These are phyloP conservation scores for Athalia circularis DNA, from an alignment of 2,888 invertebrate genomes.

Conservation along the genomic window DNA sequence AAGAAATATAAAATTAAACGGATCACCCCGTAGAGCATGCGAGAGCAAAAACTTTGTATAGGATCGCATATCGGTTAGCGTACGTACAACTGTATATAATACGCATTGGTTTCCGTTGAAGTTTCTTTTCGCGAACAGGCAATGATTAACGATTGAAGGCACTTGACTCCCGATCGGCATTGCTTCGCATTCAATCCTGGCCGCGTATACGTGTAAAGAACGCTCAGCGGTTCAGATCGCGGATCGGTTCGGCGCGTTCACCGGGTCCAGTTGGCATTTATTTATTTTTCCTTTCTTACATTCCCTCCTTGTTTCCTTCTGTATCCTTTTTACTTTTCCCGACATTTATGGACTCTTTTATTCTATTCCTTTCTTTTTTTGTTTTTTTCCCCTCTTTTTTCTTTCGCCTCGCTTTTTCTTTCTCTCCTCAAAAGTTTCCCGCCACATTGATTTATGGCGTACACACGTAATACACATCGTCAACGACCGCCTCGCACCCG, in stretches of 20 bases:
- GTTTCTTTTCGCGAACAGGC: slow-evolving; percentile 64
- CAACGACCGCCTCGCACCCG: slow-evolving; percentile 57
- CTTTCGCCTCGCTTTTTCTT: slow-evolving; percentile 44
- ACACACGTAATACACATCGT: slow-evolving; percentile 43
- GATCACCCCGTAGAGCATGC: not conserved
- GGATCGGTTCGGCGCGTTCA: slow-evolving; percentile 20
- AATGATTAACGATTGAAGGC: slow-evolving; percentile 73
- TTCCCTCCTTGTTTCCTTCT: slow-evolving; percentile 40
- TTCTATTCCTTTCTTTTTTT: slow-evolving; percentile 11
- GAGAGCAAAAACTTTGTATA: not conserved
- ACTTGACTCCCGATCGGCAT: slow-evolving; percentile 71
- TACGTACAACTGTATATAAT: slow-evolving; percentile 30
- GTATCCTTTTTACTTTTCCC: too few relatives aligned
- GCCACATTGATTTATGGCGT: slow-evolving; percentile 68
- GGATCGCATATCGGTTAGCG: not conserved
- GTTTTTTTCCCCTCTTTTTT: slow-evolving; percentile 38
- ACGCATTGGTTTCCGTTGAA: slow-evolving; percentile 50
- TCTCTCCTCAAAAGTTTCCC: slow-evolving; percentile 57
- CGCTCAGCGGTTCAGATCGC: not conserved
- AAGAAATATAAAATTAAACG: not conserved
- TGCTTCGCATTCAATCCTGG: slow-evolving; percentile 38
- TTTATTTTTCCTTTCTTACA: slow-evolving; percentile 58
- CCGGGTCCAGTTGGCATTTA: slow-evolving; percentile 55
- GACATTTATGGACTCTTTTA: too few relatives aligned
- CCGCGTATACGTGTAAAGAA: slow-evolving; percentile 12